These are phyloP conservation scores for Psilopogon haemacephalus DNA, from an alignment of 2,113 vertebrate genomes.

Conservation along the genomic window DNA sequence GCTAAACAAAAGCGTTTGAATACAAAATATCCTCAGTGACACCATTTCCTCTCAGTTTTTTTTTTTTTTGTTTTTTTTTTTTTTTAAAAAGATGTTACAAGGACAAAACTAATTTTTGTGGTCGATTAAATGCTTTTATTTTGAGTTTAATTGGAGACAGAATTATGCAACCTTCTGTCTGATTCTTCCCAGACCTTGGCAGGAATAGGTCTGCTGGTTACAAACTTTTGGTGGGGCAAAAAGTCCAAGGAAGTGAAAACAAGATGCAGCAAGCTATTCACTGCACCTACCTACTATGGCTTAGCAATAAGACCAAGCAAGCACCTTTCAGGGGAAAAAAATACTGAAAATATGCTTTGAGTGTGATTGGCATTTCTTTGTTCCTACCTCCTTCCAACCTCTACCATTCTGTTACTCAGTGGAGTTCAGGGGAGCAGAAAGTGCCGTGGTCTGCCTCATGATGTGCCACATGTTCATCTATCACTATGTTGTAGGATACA, in stretches of 20 bases:
- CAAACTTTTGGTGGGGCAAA: slow-evolving; percentile 31
- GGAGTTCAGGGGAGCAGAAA: background rate
- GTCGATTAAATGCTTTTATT: slow-evolving; percentile 68
- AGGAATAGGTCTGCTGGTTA: slow-evolving; percentile 48
- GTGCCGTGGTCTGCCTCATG: background rate
- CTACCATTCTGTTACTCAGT: background rate
- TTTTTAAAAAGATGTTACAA: slow-evolving; percentile 65
- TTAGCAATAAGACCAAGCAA: background rate
- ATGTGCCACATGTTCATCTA: background rate
- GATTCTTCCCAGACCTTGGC: slow-evolving; percentile 68
- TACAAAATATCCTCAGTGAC: slow-evolving; percentile 51
- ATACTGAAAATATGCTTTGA: background rate
- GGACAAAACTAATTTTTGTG: slow-evolving; percentile 67
- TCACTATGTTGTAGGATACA: background rate
- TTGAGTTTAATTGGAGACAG: slow-evolving; percentile 57
- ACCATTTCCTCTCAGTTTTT: slow-evolving; percentile 66
- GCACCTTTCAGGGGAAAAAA: background rate
- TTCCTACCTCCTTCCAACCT: too few relatives aligned
- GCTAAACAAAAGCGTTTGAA: slow-evolving; percentile 62
- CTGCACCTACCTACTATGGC: background rate
- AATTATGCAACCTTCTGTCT: slow-evolving; percentile 65
- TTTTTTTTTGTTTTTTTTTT: slow-evolving; percentile 70
- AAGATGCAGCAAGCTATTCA: background rate
- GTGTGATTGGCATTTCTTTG: background rate
- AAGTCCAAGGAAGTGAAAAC: slow-evolving; percentile 32